Conservation (phyloP, 2,113 vertebrate genomes). For the Corapipo altera region DNA sequence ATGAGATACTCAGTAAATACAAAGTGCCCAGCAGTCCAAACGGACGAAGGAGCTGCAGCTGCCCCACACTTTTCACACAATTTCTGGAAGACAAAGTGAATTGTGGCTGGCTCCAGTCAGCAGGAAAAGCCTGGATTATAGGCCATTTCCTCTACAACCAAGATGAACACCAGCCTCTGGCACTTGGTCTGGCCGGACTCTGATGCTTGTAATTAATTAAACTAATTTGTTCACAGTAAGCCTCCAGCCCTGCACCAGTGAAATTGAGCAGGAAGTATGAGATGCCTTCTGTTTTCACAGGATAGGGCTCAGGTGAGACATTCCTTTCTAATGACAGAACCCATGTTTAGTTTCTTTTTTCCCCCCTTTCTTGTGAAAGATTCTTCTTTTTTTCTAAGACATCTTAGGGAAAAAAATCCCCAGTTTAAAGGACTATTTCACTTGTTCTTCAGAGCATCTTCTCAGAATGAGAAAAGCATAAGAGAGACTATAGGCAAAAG, state of each 20-base stretch:
- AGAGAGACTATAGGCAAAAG: not conserved
- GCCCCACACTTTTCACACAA: not conserved
- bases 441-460: not conserved
- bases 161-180: constrained; percentile 5
- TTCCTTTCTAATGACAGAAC: not conserved
- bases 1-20: not conserved
- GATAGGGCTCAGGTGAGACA: not conserved
- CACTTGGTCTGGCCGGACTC: not conserved
- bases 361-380: not conserved
- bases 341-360: not conserved
- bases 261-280: not conserved
- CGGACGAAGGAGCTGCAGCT: not conserved
- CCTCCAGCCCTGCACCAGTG: not conserved
- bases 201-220: constrained; percentile 37
- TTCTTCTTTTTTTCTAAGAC: not conserved
- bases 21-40: not conserved
- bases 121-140: constrained; percentile 4
- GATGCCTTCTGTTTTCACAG: not conserved
- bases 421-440: not conserved
- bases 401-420: not conserved
- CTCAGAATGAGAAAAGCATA: not conserved
- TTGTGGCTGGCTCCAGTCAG: not conserved
- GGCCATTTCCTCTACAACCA: not conserved
- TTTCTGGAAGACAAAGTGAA: not conserved
- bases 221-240: constrained; percentile 18